Conservation (phyloP, 2,113 vertebrate species). For the Suricata suricatta region DNA sequence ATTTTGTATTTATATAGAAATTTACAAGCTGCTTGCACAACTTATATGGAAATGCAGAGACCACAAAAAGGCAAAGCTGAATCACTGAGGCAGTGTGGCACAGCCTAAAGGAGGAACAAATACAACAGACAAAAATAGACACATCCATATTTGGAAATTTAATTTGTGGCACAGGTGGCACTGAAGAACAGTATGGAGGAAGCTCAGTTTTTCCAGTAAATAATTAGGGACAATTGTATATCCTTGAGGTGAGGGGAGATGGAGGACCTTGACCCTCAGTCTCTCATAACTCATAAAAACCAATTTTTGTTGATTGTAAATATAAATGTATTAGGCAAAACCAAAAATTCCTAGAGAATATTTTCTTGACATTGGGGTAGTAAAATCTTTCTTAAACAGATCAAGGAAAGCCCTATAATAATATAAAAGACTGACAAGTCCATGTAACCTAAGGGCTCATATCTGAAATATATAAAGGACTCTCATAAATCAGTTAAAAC, state of each 20-base stretch:
- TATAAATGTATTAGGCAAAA: neutral
- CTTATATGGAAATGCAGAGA: neutral
- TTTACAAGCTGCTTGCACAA: neutral
- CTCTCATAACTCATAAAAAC: neutral
- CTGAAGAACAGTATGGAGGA: neutral
- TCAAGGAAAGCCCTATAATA: neutral
- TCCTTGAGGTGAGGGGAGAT: neutral
- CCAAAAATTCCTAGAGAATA: neutral
- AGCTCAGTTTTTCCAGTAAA: neutral
- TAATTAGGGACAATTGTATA: neutral
- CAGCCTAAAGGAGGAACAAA: neutral
- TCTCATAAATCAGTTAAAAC: neutral
- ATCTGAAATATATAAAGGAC: neutral
- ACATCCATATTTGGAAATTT: neutral
- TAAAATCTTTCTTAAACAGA: neutral
- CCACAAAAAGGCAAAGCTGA: neutral
- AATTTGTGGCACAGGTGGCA: neutral
- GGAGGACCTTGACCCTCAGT: neutral
- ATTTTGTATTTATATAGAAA: constrained; percentile 2
- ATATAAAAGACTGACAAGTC: neutral
- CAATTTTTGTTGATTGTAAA: neutral
- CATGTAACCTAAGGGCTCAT: neutral
- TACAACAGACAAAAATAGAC: neutral
- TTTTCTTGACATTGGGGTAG: neutral
- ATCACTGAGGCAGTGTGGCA: neutral